phyloP scores from a whole-genome alignment of 2,888 invertebrate genomes.

The Leucophora obtusa region DNA sequence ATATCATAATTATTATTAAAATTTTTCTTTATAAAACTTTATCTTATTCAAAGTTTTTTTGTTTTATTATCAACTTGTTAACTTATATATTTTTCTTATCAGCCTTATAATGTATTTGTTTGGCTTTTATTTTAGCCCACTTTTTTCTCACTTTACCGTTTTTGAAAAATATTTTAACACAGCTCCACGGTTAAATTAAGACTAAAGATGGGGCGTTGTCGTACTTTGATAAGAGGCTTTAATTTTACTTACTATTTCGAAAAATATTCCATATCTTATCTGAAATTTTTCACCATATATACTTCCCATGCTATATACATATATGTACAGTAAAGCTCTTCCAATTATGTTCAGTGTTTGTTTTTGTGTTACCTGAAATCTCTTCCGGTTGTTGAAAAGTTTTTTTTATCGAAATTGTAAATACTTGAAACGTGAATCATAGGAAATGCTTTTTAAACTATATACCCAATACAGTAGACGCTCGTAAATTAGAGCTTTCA shows the following conservation, averaged over 20 bases:
- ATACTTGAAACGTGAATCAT: too few relatives aligned
- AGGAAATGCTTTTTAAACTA: too few relatives aligned
- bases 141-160: slow-evolving; percentile 52
- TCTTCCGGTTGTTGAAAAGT: background rate
- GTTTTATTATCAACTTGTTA: slow-evolving; percentile 46
- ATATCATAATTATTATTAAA: too few relatives aligned
- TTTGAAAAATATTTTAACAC: slow-evolving; percentile 72
- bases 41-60: slow-evolving; percentile 9
- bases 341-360: slow-evolving; percentile 12
- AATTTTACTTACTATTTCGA: slow-evolving; percentile 69
- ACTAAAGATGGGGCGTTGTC: slow-evolving; percentile 73
- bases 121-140: slow-evolving; percentile 43
- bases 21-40: background rate
- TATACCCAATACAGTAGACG: too few relatives aligned
- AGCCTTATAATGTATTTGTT: slow-evolving; percentile 37
- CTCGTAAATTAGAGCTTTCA: too few relatives aligned
- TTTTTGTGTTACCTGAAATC: slow-evolving; percentile 1
- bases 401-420: too few relatives aligned
- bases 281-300: background rate
- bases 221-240: slow-evolving; percentile 58
- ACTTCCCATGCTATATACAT: background rate
- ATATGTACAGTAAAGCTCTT: slow-evolving; percentile 5
- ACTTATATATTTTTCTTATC: slow-evolving; percentile 66
- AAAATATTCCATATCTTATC: slow-evolving; percentile 68
- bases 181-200: slow-evolving; percentile 70